Base-by-base conservation (phyloP, 2,888 invertebrate species). In the Tetragnatha montana region DNA sequence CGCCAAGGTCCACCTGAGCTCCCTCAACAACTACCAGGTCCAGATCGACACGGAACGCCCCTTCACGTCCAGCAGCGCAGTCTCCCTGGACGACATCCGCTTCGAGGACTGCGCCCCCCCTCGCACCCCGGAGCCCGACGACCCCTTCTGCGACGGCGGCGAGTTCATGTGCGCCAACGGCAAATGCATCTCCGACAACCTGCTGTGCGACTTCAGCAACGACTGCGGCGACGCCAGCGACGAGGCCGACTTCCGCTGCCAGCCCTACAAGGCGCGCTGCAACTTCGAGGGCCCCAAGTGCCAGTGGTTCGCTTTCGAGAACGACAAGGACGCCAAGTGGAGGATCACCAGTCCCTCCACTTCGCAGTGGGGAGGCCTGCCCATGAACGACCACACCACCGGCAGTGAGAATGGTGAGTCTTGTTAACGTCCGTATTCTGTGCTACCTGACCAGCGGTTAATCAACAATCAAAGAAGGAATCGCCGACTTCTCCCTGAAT, bases 161-260 rank as follows among this genome's bases (percentile, higher is more conserved):
- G 68, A 90, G 19, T 82, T 82, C 22, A 79, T 74, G 82, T 90
- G 89, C 47, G 73, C 8, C 19, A 87, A 82, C 35, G 73, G 68
- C n/a, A 76, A 68, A 14, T 91, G 91, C 68, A 90, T 91, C 21
- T 6, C 49, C 1, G 68, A 75, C 3, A 73, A 86, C 35, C 21
- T 79, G 19, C 8, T 78, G n/a, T 91, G 91, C 19, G 91, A 91
- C 51, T 90, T 60, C 84, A 78, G 47, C 10, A 73, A 90, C 19
- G 91, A 91, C 69, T 91, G 91, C 49, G 17, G 19, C 0, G 91
- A 91, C 35, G 69, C 49, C 49, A 86, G 82, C 19, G 91, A 91
- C 73, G 91, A 91, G 69, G 22, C 17, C 0, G 86, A 88, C 6
- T 75, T 80, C 50, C 22, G 49, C 3, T 91, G 91, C 51, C 49